Evolutionary conservation across 2,888 invertebrate genomes (phyloP), one percentile per base, ranked within the genome.

Genomic region (Reticulitermes lucifugus): DNA sequence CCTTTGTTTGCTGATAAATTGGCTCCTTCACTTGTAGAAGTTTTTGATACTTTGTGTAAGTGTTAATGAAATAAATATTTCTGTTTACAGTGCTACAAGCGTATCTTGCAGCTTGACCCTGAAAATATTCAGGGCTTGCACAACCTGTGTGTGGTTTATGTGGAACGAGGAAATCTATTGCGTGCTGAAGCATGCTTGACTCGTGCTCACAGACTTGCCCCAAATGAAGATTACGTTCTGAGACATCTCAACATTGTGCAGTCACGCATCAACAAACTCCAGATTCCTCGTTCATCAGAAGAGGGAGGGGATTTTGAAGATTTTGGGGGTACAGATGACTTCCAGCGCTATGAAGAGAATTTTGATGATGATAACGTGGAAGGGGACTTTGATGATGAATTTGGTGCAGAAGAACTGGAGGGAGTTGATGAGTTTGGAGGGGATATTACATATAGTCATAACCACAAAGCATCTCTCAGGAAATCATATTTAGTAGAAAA

Each of bases 141-240:
- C 92, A 99, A 99, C 91, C 93, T 99, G 43, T 99, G 99, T 91
- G 99, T 99, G 12, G 98, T 99, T 0, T 96, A 96, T 88, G 98
- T 99, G 10, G 98, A 99, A 91, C 93, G 97, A 65, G 98, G 98
- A 18, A 95, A 96, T 89, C 92, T 99, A 51, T 93, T 94, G n/a
- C 92, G 94, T 84, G 99, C 98, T 0, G 96, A 97, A 88, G 93
- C 94, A 83, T 99, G 99, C 90, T 93, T 99, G 29, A 93, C 95
- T 81, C 93, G 95, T 81, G 98, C 97, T 1, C 95, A 96, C 83
- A 92, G 93, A 10, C 92, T 98, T 43, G 98, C 98, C 0, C 98
- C 98, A 0, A 93, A 94, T 86, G 98, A 98, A 90, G 96, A 97
- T 88, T 99, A 99, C 92, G 97, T 99, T 73, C 93, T 95, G 84